A percentile compares a stretch with the other conserved stretches of the same genome.
These are phyloP conservation scores for Crotalus horridus DNA, from an alignment of 2,113 vertebrate genomes.

Conservation along the genomic window DNA sequence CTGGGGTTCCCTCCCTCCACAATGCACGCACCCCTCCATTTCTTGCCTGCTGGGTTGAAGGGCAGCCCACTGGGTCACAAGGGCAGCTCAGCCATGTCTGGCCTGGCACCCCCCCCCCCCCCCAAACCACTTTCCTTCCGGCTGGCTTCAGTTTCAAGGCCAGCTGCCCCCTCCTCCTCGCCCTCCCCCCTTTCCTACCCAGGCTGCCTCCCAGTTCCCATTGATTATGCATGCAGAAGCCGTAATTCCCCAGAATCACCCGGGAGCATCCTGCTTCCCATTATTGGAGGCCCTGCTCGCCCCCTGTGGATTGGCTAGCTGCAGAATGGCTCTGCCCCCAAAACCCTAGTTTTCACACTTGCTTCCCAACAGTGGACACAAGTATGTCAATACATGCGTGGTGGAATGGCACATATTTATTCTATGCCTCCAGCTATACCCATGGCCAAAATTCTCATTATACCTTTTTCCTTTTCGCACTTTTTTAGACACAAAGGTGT, in stretches of 20 bases:
- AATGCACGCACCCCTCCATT: not conserved
- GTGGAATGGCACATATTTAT: not conserved
- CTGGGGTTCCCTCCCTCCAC: not conserved
- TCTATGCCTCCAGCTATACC: not conserved
- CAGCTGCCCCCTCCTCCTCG: not conserved
- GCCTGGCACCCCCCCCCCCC: not conserved
- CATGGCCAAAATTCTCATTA: not conserved
- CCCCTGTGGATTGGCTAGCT: constrained; percentile 69
- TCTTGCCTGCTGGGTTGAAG: not conserved
- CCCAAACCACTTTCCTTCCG: not conserved
- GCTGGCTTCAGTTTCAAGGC: not conserved
- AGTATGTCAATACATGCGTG: not conserved
- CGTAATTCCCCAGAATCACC: constrained; percentile 59
- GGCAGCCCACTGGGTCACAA: not conserved
- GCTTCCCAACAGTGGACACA: not conserved
- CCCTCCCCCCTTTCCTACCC: not conserved
- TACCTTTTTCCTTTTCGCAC: too few relatives aligned
- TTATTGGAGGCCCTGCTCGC: constrained; percentile 62
- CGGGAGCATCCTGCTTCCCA: constrained; percentile 68
- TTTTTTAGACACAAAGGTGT: not conserved
- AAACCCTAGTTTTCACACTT: not conserved
- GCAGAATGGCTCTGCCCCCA: constrained; percentile 61
- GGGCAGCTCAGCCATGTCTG: not conserved
- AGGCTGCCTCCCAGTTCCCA: constrained; percentile 15
- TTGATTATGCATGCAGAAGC: constrained; percentile 69